These are phyloP conservation scores for Augochlora pura DNA, from an alignment of 1,140 invertebrate species.

Conservation along the genomic window DNA sequence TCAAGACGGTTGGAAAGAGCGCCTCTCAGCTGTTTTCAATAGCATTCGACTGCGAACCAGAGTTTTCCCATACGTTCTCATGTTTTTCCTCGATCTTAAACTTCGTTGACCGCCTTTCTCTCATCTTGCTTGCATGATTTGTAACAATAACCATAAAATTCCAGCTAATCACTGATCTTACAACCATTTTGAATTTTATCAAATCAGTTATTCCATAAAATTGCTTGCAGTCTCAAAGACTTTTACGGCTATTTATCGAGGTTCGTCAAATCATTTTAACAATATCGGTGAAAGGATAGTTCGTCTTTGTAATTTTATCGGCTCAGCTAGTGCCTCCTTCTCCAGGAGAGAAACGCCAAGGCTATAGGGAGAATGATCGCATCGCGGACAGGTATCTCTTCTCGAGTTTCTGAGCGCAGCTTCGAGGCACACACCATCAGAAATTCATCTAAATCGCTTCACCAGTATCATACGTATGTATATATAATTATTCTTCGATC, in stretches of 20 bases:
- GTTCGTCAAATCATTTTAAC: too few species aligned
- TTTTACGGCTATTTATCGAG: not conserved
- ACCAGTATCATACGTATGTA: conserved; percentile 17
- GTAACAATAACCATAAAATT: too few species aligned
- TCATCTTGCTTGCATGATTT: not conserved
- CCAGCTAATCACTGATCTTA: too few species aligned
- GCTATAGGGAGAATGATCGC: not conserved
- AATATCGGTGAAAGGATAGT: not conserved
- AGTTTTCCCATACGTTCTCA: too few species aligned
- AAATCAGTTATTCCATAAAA: too few species aligned
- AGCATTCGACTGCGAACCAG: conserved; percentile 17
- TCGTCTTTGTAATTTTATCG: not conserved
- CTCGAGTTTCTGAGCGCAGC: not conserved
- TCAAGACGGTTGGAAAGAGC: conserved; percentile 56
- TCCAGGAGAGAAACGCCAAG: not conserved
- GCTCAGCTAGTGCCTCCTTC: not conserved
- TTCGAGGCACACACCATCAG: not conserved
- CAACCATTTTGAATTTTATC: too few species aligned
- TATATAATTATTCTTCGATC: conserved; percentile 31
- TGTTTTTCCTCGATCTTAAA: not conserved
- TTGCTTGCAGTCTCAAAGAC: too few species aligned
- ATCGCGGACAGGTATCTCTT: too few species aligned
- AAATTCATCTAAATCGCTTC: conserved; percentile 28
- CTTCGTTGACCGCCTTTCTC: not conserved
- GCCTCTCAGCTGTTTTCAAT: conserved; percentile 55